Evolutionary conservation across 2,113 vertebrate species (phyloP).

Genomic region (Ia io): DNA sequence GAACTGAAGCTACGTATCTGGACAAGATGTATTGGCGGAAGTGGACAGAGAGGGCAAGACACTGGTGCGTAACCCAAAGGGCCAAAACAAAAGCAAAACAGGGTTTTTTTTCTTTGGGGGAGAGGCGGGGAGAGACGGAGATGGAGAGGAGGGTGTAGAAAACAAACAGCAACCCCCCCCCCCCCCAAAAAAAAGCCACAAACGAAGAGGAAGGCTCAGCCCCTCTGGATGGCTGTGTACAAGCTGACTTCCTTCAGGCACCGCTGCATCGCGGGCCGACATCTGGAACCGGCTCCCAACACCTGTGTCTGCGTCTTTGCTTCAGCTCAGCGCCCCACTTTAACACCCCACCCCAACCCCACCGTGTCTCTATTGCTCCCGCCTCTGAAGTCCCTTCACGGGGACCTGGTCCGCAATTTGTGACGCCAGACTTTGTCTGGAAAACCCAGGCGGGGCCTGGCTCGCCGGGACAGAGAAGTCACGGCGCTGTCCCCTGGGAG

Average conservation of each 20-base stretch:
- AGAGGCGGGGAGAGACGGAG: background rate
- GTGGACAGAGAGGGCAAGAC: background rate
- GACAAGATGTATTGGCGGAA: background rate
- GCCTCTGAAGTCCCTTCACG: background rate
- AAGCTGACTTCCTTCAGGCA: background rate
- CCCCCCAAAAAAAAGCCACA: background rate
- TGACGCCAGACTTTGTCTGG: background rate
- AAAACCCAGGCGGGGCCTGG: background rate
- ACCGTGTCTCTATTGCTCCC: background rate
- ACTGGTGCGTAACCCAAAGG: background rate
- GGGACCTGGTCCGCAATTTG: background rate
- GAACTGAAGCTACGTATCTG: background rate
- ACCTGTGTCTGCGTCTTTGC: background rate
- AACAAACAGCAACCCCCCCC: no score
- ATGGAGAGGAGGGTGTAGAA: background rate
- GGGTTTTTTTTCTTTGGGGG: background rate
- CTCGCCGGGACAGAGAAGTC: no score
- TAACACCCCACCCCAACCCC: background rate
- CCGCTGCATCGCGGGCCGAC: background rate
- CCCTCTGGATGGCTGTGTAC: background rate
- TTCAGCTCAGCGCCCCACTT: background rate
- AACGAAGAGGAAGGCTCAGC: background rate
- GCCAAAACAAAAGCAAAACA: background rate
- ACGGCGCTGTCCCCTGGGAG: background rate
- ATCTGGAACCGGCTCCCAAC: background rate